phyloP scores from a whole-genome alignment of 2,888 invertebrate species.

The Agonopterix heracliana region DNA sequence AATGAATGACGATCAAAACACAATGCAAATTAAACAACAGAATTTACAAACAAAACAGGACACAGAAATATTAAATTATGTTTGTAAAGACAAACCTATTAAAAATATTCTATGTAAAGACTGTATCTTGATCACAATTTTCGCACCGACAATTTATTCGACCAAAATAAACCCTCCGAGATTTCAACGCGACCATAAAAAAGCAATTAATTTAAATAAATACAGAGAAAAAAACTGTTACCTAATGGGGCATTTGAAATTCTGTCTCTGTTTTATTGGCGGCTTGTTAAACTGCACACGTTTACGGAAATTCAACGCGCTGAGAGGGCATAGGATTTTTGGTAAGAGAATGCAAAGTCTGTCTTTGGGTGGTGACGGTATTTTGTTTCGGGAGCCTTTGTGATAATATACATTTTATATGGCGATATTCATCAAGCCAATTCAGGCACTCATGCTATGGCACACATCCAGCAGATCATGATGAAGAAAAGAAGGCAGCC shows the following conservation, averaged over 20 bases:
- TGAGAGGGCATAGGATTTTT: not conserved
- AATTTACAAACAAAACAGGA: no score
- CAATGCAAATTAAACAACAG: no score
- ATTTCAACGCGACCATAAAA: slow-evolving; percentile 46
- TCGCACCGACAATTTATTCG: slow-evolving; percentile 8
- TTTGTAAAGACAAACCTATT: not conserved
- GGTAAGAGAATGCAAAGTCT: not conserved
- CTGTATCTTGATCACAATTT: slow-evolving; percentile 12
- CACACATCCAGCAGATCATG: no score
- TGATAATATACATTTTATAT: no score
- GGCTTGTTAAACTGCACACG: slow-evolving; percentile 4
- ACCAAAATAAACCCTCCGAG: slow-evolving; percentile 26
- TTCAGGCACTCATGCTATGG: no score
- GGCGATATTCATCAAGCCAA: no score
- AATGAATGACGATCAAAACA: no score
- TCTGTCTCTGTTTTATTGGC: slow-evolving; percentile 53
- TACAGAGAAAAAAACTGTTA: slow-evolving; percentile 43
- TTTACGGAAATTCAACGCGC: not conserved
- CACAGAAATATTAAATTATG: no score
- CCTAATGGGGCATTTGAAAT: slow-evolving; percentile 52
- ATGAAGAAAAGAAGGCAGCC: no score
- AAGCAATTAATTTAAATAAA: slow-evolving; percentile 67
- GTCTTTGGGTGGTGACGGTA: no score
- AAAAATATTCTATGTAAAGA: not conserved
- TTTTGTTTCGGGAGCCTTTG: no score